Base-by-base conservation (phyloP, 2,113 vertebrate species). In the Cyrtonyx montezumae region DNA sequence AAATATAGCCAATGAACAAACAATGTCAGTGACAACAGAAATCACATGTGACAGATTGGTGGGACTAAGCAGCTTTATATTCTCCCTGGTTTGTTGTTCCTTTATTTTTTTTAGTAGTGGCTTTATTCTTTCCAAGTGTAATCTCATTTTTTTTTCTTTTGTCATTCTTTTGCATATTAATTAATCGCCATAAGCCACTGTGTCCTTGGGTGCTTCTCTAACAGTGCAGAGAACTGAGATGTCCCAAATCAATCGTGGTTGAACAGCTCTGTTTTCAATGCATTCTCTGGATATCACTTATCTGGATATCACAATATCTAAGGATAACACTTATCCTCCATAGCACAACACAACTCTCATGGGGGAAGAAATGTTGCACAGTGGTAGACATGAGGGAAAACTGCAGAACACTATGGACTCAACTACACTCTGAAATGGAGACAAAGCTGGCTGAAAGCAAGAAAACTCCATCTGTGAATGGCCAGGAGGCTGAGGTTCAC, bases 1-100 rank as follows among this genome's bases (percentile, higher is more conserved):
- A 58, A 46, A n/a, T 32, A 23, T 15, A 26, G 46, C 76, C 87
- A 81, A 93, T 90, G 66, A 94, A 92, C 94, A 69, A 93, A 81
- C 58, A 15, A 76, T 85, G 79, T 90, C 73, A 2, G 46, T 19
- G 0, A 91, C 85, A 1, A 92, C 85, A 70, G 74, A 91, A 92
- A 93, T 67, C 91, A 85, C 87, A 90, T 4, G 4, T 80, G 89
- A 95, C 93, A 84, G 51, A n/a, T 85, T 78, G 75, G 83, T 87
- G 25, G 83, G 94, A 82, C 71, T 93, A 94, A 81, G 87, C 81
- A 85, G 68, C 90, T 92, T 93, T 87, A 46, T 76, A 76, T 77
- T 76, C 88, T 91, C 21, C 12, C 23, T 66, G 10, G 28, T 25
- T 4, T 15, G 28, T 30, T 36, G 12, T 55, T 86, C 58, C 7